Evolutionary conservation across 2,888 invertebrate genomes (phyloP), one percentile per base, ranked within the genome.

Genomic region (Idaea dimidiata): DNA sequence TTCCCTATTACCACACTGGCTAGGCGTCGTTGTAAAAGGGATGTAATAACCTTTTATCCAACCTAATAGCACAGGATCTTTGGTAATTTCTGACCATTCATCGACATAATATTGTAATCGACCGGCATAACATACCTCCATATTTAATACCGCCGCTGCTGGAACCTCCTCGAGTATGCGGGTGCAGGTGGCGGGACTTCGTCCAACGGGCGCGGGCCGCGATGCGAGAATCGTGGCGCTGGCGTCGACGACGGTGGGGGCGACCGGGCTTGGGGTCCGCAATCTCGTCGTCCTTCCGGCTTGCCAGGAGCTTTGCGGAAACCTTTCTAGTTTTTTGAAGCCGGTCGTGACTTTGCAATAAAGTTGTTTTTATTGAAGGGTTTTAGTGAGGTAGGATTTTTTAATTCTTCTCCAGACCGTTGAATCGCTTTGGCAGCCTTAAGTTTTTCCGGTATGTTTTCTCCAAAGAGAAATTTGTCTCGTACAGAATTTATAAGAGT

Each of bases 81-180:
- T 18, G 0, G 71, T 67, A 16, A 74, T 63, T 0, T 57, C 43
- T 7, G 59, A 55, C 71, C 72, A 73, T 56, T 63, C 65, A 16
- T 68, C 32, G 60, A 71, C 71, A 66, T 62, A 71, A 58, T 64
- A 17, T 53, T 57, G n/a, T 55, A 55, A 17, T 17, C 55, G n/a
- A 6, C 17, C 55, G 4, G 55, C 55, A 14, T 59, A 55, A 59
- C 56, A 59, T 62, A 56, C 59, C 59, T 59, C 24, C 31, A 54
- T 55, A 2, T 17, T 17, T 55, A 55, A 55, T 17, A 55, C 17
- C 55, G 55, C 3, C 55, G 3, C 59, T 61, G 59, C n/a, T n/a
- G n/a, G 64, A 17, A 17, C 55, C 17, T 55, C 17, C 32, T 32
- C 32, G 32, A 32, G 6, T 4, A 32, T 32, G 32, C 32, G 32